Conservation (phyloP, 2,797 vertebrate species). For the Takifugu ocellatus region DNA sequence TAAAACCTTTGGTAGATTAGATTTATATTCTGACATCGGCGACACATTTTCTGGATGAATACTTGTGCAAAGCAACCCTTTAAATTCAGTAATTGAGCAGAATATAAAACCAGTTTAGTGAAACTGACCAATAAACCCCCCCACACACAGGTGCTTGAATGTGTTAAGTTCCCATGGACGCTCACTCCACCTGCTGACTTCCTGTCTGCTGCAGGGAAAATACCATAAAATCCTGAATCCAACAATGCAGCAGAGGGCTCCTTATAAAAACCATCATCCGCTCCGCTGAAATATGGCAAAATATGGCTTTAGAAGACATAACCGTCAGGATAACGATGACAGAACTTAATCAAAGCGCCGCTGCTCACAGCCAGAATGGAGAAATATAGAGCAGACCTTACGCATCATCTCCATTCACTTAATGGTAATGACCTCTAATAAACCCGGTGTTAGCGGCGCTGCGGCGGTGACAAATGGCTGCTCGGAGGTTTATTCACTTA, state of each 20-base stretch:
- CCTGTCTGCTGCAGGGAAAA: conserved; percentile 33
- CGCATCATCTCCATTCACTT: conserved; percentile 57
- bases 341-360: conserved; percentile 58
- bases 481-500: conserved; percentile 52
- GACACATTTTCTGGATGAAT: too few relatives aligned
- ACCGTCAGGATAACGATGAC: conserved; percentile 47
- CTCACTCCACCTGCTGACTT: conserved; percentile 22
- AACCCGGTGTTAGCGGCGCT: conserved; percentile 45
- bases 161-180: not conserved
- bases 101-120: conserved; percentile 12
- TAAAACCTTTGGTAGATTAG: too few relatives aligned
- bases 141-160: not conserved
- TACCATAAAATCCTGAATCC: conserved; percentile 35
- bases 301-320: conserved; percentile 56
- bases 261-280: conserved; percentile 54
- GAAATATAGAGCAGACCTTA: conserved; percentile 50
- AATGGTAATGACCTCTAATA: conserved; percentile 70
- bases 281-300: conserved; percentile 56
- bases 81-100: conserved; percentile 36
- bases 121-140: conserved; percentile 17
- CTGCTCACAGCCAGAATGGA: conserved; percentile 32
- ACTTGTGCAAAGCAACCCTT: not conserved
- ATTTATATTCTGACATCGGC: too few relatives aligned
- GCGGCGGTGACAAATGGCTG: conserved; percentile 53
- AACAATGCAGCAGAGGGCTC: conserved; percentile 20